Percentiles rank a stretch among this genome's conserved stretches.
phyloP scores from a whole-genome alignment of 2,113 vertebrate species.

The Hyaena hyaena region DNA sequence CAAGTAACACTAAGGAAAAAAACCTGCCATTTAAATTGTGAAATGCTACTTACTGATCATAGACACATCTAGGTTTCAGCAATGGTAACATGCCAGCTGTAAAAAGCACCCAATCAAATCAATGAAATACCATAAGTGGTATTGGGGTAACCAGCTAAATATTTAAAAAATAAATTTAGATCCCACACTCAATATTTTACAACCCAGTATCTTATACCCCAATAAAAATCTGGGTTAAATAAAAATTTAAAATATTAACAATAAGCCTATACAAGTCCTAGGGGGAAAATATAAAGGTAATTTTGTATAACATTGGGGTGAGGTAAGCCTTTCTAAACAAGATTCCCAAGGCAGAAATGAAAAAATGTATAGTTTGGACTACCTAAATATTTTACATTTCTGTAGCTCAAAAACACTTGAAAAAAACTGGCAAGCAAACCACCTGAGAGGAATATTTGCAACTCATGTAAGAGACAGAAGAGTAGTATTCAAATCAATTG shows the following conservation, averaged over 20 bases:
- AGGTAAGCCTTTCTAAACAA: slow-evolving; percentile 11
- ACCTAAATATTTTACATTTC: slow-evolving; percentile 45
- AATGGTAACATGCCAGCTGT: neutral
- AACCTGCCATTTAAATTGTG: neutral
- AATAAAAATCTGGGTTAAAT: neutral
- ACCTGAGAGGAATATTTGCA: neutral
- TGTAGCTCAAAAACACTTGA: neutral
- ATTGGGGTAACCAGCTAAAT: neutral
- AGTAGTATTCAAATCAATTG: neutral
- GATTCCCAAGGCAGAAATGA: neutral
- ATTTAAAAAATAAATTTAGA: slow-evolving; percentile 17
- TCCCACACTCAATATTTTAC: neutral
- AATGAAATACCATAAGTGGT: neutral
- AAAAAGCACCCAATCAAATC: neutral
- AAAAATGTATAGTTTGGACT: neutral
- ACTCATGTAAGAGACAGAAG: neutral
- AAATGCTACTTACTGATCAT: neutral
- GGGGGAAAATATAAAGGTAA: neutral
- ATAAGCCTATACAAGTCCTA: neutral
- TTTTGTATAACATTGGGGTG: neutral
- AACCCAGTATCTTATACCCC: neutral
- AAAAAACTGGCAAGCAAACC: neutral
- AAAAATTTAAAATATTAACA: slow-evolving; percentile 17
- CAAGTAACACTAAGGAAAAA: neutral
- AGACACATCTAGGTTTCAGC: neutral